Percentiles rank a stretch among this genome's conserved stretches.
phyloP scores from a whole-genome alignment of 1,140 invertebrate species.

The Hermetia illucens region DNA sequence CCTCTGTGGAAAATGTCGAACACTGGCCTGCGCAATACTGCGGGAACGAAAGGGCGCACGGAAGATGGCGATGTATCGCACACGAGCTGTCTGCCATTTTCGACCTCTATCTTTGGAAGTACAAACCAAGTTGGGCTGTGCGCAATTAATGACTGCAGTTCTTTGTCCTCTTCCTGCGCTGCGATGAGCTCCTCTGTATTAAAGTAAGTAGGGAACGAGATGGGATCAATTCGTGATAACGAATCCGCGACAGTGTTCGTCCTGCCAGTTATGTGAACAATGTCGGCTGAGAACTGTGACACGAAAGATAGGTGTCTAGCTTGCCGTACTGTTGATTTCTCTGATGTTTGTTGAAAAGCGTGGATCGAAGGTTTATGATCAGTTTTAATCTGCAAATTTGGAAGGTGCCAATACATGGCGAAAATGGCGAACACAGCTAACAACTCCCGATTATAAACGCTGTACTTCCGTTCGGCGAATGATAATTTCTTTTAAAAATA shows the following conservation, averaged over 20 bases:
- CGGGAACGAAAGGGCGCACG: background rate
- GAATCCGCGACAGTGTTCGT: too few species aligned
- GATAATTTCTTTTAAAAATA: slow-evolving; percentile 27
- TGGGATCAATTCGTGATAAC: background rate
- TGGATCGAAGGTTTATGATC: slow-evolving; percentile 12
- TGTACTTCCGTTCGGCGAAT: slow-evolving; percentile 17
- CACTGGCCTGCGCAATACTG: background rate
- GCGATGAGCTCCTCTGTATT: background rate
- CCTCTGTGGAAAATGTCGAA: slow-evolving; percentile 3
- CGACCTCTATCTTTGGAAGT: background rate
- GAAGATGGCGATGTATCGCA: background rate
- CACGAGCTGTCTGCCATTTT: background rate
- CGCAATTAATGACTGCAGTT: too few species aligned
- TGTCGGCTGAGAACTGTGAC: background rate
- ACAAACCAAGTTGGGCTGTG: too few species aligned
- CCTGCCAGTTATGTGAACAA: too few species aligned
- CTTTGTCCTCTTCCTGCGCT: background rate
- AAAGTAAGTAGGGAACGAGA: slow-evolving; percentile 5
- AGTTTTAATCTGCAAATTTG: slow-evolving; percentile 10
- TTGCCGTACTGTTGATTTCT: slow-evolving; percentile 4
- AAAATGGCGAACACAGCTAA: slow-evolving; percentile 18
- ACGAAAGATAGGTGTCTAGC: background rate
- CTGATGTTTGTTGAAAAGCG: slow-evolving; percentile 7
- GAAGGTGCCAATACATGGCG: slow-evolving; percentile 11
- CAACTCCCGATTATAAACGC: slow-evolving; percentile 23